These are phyloP conservation scores for Apodemia hepburni DNA, from an alignment of 2,888 invertebrate genomes.

Conservation along the genomic window DNA sequence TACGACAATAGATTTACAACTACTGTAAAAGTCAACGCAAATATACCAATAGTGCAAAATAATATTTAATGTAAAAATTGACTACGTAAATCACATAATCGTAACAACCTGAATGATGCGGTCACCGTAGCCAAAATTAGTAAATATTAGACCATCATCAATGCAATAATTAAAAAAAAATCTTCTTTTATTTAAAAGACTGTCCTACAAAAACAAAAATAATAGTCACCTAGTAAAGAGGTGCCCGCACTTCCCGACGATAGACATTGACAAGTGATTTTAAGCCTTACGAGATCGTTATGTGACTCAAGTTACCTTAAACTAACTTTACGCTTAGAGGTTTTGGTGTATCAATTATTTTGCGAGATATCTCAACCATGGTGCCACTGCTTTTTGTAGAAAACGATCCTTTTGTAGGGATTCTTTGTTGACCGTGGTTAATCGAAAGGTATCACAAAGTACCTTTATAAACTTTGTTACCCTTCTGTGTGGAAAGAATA, in stretches of 20 bases:
- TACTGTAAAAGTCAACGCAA: no score
- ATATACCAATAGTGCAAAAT: no score
- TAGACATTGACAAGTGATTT: no score
- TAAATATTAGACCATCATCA: no score
- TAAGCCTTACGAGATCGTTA: not conserved
- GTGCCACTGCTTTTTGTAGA: constrained; percentile 4
- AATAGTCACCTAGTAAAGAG: not conserved
- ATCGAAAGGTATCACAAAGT: not conserved
- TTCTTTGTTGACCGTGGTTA: constrained; percentile 1
- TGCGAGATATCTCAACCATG: constrained; percentile 5
- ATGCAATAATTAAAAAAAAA: no score
- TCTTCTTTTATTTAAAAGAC: not conserved
- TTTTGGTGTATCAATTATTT: constrained; percentile 14
- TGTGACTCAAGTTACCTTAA: not conserved
- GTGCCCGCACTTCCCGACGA: not conserved
- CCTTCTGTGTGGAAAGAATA: not conserved
- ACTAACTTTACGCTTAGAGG: not conserved
- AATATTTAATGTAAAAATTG: no score
- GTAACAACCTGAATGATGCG: no score
- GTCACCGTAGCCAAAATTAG: no score
- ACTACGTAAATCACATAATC: no score
- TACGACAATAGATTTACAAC: no score
- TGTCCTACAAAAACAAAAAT: not conserved
- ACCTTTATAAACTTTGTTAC: not conserved
- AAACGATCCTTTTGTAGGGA: constrained; percentile 9